Evolutionary conservation across 1,140 invertebrate species (phyloP).

Genomic region (Ladona fulva): DNA sequence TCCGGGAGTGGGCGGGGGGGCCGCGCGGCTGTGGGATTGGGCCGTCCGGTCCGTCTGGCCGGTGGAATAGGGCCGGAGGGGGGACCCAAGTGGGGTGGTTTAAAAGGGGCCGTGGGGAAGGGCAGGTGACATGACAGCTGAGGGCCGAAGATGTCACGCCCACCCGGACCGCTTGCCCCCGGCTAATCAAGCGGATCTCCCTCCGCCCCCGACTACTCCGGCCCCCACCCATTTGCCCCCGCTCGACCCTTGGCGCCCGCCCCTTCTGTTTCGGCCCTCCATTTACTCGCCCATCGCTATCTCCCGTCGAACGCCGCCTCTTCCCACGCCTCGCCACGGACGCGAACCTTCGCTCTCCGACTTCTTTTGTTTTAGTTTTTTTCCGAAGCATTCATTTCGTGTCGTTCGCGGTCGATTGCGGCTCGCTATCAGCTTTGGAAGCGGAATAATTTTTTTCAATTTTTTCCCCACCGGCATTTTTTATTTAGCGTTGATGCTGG

Average conservation of each 20-base stretch:
- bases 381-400: not conserved
- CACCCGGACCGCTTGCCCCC: not conserved
- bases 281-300: not conserved
- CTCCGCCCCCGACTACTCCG: not conserved
- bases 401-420: not conserved
- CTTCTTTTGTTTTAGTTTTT: not conserved
- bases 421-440: too few species aligned
- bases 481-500: too few species aligned
- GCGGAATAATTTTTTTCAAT: too few species aligned
- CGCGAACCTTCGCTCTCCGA: not conserved
- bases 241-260: not conserved
- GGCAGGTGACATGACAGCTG: constrained; percentile 1
- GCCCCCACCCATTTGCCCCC: not conserved
- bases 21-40: not conserved
- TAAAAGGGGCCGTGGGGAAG: not conserved
- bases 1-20: not conserved
- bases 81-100: not conserved
- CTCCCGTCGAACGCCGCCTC: not conserved
- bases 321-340: not conserved
- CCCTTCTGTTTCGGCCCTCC: not conserved
- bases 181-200: not conserved
- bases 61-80: not conserved
- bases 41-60: not conserved
- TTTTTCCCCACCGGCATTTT: too few species aligned
- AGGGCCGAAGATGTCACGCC: not conserved